Conservation (phyloP, 2,113 vertebrate species). For the Cyanoliseus patagonus region DNA sequence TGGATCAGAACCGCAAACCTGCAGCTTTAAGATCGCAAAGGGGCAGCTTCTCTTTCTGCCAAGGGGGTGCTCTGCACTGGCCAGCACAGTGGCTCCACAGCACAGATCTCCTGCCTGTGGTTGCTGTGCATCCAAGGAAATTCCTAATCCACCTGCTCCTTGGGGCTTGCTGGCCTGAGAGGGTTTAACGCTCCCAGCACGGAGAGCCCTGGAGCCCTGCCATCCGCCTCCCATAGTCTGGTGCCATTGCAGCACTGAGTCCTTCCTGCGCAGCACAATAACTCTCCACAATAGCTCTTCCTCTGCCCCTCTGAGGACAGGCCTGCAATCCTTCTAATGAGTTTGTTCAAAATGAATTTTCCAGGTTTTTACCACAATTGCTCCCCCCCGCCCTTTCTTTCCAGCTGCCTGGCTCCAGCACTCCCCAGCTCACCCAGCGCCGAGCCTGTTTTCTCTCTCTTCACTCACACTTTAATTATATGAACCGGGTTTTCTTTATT, state of each 20-base stretch:
- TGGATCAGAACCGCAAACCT: background rate
- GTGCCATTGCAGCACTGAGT: background rate
- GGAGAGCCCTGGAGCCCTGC: background rate
- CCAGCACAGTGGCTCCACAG: accelerated
- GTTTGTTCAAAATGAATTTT: slow-evolving; percentile 20
- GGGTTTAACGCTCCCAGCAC: background rate
- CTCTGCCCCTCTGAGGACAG: slow-evolving; percentile 6
- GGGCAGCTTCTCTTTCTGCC: background rate
- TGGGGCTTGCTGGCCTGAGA: background rate
- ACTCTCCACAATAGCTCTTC: slow-evolving; percentile 2
- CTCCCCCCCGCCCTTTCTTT: background rate
- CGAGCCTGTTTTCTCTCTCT: background rate
- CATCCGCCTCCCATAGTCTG: background rate
- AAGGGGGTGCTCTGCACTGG: background rate
- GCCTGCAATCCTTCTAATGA: slow-evolving; percentile 2
- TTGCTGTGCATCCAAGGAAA: background rate
- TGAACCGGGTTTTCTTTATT: background rate
- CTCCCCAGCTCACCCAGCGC: background rate
- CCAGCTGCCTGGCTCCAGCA: slow-evolving; percentile 10
- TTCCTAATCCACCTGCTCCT: slow-evolving; percentile 2
- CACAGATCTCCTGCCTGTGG: background rate
- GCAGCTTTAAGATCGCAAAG: background rate
- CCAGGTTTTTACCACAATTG: background rate
- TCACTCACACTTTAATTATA: background rate
- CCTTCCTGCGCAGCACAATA: slow-evolving; percentile 41